Evolutionary conservation across 2,888 invertebrate genomes (phyloP).

Genomic region (Clostera curtula): DNA sequence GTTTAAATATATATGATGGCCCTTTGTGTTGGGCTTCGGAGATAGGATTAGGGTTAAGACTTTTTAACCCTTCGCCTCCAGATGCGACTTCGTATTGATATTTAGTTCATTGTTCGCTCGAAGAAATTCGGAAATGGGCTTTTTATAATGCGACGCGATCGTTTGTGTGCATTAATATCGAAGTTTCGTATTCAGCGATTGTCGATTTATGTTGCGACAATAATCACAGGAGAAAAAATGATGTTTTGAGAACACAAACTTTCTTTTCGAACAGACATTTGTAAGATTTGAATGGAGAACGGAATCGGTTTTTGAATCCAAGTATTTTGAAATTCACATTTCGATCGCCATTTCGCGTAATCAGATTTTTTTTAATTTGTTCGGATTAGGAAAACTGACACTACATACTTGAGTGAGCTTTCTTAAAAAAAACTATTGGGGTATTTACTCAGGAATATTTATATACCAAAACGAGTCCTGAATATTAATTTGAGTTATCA

Average conservation of each 20-base stretch:
- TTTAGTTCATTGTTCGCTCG: conserved; percentile 43
- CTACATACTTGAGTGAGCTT: too few relatives aligned
- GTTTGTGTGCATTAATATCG: conserved; percentile 40
- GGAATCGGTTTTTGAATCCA: background rate
- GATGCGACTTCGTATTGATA: conserved; percentile 64
- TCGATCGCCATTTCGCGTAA: too few relatives aligned
- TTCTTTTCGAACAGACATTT: conserved; percentile 12
- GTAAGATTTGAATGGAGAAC: background rate
- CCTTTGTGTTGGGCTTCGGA: conserved; percentile 39
- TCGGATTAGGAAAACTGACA: too few relatives aligned
- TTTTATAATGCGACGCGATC: conserved; percentile 43
- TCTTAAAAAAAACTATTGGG: too few relatives aligned
- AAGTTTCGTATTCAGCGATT: conserved; percentile 30
- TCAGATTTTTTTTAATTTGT: too few relatives aligned
- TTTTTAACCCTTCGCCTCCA: conserved; percentile 40
- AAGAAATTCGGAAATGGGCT: conserved; percentile 57
- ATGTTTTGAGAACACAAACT: conserved; percentile 23
- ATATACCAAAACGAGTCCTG: too few relatives aligned
- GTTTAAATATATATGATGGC: conserved; percentile 59
- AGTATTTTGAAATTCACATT: conserved; percentile 10
- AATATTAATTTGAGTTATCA: conserved; percentile 17
- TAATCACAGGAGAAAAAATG: conserved; percentile 27
- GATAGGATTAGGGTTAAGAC: conserved; percentile 65
- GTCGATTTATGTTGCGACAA: conserved; percentile 26
- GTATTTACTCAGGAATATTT: too few relatives aligned